Percentiles rank a stretch among this genome's conserved stretches.
These are phyloP conservation scores for Phortica okadai DNA, from an alignment of 2,888 invertebrate species.

Conservation along the genomic window DNA sequence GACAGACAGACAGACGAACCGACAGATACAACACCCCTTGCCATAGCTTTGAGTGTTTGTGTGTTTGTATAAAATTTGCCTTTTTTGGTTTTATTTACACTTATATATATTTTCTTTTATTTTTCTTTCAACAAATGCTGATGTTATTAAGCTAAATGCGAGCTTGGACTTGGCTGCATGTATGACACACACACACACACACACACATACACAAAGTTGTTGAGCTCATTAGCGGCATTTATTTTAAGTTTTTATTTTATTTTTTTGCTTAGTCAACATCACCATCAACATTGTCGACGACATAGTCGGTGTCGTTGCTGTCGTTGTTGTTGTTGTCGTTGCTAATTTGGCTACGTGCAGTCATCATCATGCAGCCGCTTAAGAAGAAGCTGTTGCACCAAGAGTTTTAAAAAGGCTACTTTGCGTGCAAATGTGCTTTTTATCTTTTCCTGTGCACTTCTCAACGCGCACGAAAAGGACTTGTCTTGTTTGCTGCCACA, in stretches of 20 bases:
- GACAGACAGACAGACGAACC: slow-evolving; percentile 10
- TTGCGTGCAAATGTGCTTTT: slow-evolving; percentile 36
- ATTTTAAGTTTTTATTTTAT: slow-evolving; percentile 16
- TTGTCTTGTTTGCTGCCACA: background rate
- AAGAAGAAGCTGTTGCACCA: background rate
- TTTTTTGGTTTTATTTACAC: slow-evolving; percentile 35
- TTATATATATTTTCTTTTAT: background rate
- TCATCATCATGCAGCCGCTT: background rate
- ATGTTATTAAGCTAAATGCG: slow-evolving; percentile 39
- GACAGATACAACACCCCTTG: background rate
- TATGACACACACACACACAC: slow-evolving; percentile 8
- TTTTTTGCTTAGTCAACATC: background rate
- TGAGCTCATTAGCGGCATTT: slow-evolving; percentile 57
- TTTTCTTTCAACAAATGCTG: background rate
- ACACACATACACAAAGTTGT: slow-evolving; percentile 45
- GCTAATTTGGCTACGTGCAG: slow-evolving; percentile 28
- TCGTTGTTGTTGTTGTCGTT: slow-evolving; percentile 39
- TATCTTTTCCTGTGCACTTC: slow-evolving; percentile 18
- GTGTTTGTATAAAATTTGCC: slow-evolving; percentile 31
- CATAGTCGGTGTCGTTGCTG: slow-evolving; percentile 40
- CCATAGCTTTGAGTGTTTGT: slow-evolving; percentile 22
- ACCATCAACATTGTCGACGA: slow-evolving; percentile 24
- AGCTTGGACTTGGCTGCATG: slow-evolving; percentile 8
- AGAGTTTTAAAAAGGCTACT: background rate
- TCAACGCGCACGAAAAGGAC: slow-evolving; percentile 16